Percentiles rank a stretch among this genome's conserved stretches.
These are phyloP conservation scores for Caenorhabditis panamensis DNA, from an alignment of 2,888 invertebrate species.

Conservation along the genomic window DNA sequence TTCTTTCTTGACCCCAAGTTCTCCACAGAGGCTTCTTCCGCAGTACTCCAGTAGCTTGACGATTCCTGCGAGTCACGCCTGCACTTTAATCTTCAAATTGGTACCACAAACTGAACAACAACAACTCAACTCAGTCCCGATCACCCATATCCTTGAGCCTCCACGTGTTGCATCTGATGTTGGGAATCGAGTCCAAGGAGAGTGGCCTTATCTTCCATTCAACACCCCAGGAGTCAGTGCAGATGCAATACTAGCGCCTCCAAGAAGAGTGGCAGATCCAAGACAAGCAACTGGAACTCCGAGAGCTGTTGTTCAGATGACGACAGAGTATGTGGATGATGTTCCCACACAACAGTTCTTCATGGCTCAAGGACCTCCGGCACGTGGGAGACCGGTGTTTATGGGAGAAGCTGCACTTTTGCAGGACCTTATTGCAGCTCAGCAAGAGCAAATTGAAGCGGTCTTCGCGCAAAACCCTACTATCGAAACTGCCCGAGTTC, in stretches of 20 bases:
- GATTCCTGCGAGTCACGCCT: slow-evolving; percentile 10
- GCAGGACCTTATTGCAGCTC: not conserved
- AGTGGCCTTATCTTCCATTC: slow-evolving; percentile 51
- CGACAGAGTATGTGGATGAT: not conserved
- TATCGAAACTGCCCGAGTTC: not conserved
- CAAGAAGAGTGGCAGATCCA: slow-evolving; percentile 4
- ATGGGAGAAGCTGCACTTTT: not conserved
- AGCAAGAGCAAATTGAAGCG: slow-evolving; percentile 5
- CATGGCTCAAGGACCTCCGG: too few relatives aligned
- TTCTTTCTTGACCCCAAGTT: slow-evolving; percentile 1
- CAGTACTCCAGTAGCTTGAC: slow-evolving; percentile 27
- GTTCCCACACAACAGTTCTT: not conserved
- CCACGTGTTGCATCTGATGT: slow-evolving; percentile 15
- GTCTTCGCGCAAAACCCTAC: not conserved
- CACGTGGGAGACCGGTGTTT: not conserved
- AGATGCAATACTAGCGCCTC: not conserved
- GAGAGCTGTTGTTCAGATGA: not conserved
- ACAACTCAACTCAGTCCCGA: not conserved
- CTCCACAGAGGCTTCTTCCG: slow-evolving; percentile 44
- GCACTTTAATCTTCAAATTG: slow-evolving; percentile 3
- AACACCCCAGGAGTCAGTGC: slow-evolving; percentile 33
- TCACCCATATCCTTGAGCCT: slow-evolving; percentile 7
- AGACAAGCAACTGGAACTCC: not conserved
- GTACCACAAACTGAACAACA: not conserved
- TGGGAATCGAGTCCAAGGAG: slow-evolving; percentile 12